Evolutionary conservation across 2,888 invertebrate species (phyloP), one percentile per base, ranked within the genome.

Genomic region (Thumatha senex): DNA sequence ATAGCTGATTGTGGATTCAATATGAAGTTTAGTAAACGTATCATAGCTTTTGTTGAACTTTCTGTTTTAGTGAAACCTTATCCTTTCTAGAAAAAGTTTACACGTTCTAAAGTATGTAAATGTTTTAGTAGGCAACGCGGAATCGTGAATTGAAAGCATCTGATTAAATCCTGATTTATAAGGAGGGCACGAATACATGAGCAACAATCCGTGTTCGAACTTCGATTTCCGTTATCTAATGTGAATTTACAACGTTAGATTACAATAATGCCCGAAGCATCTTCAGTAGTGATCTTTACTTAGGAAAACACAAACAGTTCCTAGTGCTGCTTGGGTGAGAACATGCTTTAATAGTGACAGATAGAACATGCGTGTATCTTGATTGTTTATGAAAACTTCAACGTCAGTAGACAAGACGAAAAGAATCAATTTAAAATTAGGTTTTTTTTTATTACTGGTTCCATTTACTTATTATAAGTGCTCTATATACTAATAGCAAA

Each of bases 221-320:
- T 76, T 74, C 79, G 72, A 75, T 73, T 74, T 74, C 80, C 76
- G 83, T 82, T 86, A 88, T 85, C 84, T 82, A 72, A 77, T 77
- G 80, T 75, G 75, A 84, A 88, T 87, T 88, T 85, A 87, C 82
- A 79, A 75, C 75, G 67, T 68, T 57, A 84, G 82, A 84, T 86
- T 81, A 83, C 74, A 70, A 72, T 78, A 71, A 70, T 68, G 45
- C 61, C 60, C 60, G 70, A 71, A 72, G 75, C 72, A 74, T 76
- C 76, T 76, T 76, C 76, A 69, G 75, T 79, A 79, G 76, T 82
- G 82, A 86, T 83, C 76, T 82, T 78, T 80, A 77, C 76, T 77
- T 81, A 82, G 82, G 77, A 72, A 69, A 82, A 81, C 86, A 85
- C 82, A 80, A 85, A 81, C 78, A 74, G 75, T 86, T 84, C 79